Conservation (phyloP, 1,140 invertebrate species). For the Ips typographus region DNA sequence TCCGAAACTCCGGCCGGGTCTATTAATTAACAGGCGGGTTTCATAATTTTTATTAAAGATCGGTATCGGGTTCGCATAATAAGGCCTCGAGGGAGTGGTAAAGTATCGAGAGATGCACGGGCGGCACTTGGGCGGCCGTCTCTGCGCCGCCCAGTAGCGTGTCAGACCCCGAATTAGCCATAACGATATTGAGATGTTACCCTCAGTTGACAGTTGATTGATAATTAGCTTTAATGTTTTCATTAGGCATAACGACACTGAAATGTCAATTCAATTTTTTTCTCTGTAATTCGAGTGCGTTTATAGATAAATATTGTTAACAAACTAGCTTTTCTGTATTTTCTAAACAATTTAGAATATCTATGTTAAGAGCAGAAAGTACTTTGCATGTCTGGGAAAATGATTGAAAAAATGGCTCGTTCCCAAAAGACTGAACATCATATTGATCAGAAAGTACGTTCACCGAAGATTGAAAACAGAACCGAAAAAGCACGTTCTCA, state of each 20-base stretch:
- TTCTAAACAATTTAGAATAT: neutral
- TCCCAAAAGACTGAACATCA: too few relatives aligned
- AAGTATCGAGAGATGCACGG: neutral
- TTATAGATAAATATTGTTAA: too few relatives aligned
- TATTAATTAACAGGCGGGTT: conserved; percentile 30
- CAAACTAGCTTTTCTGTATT: neutral
- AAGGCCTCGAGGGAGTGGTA: conserved; percentile 34
- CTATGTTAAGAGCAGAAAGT: neutral
- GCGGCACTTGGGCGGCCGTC: neutral
- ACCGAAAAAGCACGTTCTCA: too few relatives aligned
- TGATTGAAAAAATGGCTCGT: too few relatives aligned
- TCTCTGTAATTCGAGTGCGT: too few relatives aligned
- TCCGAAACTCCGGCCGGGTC: too few relatives aligned
- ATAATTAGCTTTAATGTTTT: conserved; percentile 5
- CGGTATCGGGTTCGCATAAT: conserved; percentile 44
- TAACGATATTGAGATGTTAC: conserved; percentile 13
- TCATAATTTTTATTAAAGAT: conserved; percentile 48
- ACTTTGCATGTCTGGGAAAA: neutral
- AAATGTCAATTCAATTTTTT: too few relatives aligned
- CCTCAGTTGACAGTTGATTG: conserved; percentile 1
- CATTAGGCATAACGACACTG: conserved; percentile 2
- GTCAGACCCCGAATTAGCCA: conserved; percentile 12
- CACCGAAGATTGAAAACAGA: too few relatives aligned
- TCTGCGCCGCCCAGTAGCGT: neutral
- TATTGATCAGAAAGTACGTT: too few relatives aligned